Base-by-base conservation (phyloP, 2,888 invertebrate species). In the Eupithecia abbreviata region DNA sequence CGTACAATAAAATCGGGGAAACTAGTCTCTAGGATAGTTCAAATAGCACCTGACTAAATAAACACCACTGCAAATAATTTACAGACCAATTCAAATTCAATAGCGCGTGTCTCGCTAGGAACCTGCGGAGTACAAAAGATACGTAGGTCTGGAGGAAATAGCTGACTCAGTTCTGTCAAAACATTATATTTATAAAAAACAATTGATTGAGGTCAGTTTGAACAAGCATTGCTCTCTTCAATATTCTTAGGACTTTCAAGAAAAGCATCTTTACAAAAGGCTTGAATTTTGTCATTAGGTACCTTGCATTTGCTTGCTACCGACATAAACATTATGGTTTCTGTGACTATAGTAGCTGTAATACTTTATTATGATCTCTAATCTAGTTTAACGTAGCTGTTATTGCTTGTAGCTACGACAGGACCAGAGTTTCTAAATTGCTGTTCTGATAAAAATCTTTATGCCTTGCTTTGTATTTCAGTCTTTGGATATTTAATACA, bases 11-110 rank as follows among this genome's bases (percentile, higher is more conserved):
- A 15, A 42, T 42, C 41, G 42, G 15, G 4, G 58, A 42, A 66
- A 66, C 68, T 42, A 10, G 67, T 62, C 49, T 72, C 55, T 72
- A 41, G 55, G 18, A 73, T 45, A 18, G 47, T 77, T 65, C 42
- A 73, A 73, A 71, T 51, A 71, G 15, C 72, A 73, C 73, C 71
- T 75, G 73, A 78, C 68, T 73, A 73, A 75, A 75, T 71, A 78
- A 78, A 78, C 67, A 71, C 65, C 67, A 18, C 45, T 51, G 68
- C 73, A 68, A 75, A 78, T 77, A 72, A 74, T 75, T 73, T 75
- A 71, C 75, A 71, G 71, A 51, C 58, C 73, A 65, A 73, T 78
- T 78, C 71, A 75, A 75, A 71, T 75, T 75, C 73, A 78, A 75
- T 78, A 58, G 73, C 62, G 49, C 75, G 71, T 72, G 73, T 66